Conservation (phyloP, 2,888 invertebrate species). For the Dicyrtoma fusca region DNA sequence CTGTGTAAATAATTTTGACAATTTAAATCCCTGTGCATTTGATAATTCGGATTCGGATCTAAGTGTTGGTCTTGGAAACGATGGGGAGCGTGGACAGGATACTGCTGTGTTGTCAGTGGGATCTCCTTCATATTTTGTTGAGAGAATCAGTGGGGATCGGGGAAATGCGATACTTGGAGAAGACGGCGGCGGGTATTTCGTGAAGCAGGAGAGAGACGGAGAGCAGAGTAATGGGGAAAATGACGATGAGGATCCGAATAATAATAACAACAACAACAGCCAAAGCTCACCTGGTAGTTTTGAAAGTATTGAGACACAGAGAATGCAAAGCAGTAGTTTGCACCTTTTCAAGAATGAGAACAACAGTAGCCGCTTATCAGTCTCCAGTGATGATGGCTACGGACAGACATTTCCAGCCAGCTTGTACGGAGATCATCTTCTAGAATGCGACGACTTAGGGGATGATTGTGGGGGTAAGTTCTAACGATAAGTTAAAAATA, state of each 20-base stretch:
- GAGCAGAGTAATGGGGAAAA: neutral
- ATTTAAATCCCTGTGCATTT: no score
- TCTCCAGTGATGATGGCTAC: slow-evolving; percentile 24
- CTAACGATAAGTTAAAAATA: neutral
- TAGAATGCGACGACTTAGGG: neutral
- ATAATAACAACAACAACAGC: no score
- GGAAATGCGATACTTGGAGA: neutral
- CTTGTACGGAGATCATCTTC: neutral
- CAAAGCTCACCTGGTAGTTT: no score
- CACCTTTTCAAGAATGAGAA: neutral
- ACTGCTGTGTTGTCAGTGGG: no score
- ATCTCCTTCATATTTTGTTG: no score
- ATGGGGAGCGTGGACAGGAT: neutral
- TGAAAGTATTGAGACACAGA: no score
- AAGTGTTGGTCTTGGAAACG: neutral
- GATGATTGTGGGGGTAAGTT: slow-evolving; percentile 35
- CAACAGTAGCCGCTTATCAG: slow-evolving; percentile 10
- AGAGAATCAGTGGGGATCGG: no score
- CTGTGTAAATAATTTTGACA: no score
- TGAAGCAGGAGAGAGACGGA: neutral
- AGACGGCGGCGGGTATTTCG: neutral
- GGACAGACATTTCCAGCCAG: neutral
- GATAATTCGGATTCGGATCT: neutral
- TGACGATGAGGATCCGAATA: neutral
- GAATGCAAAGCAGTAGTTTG: neutral